Evolutionary conservation across 2,113 vertebrate species (phyloP).

Genomic region (Corydoras sp.): DNA sequence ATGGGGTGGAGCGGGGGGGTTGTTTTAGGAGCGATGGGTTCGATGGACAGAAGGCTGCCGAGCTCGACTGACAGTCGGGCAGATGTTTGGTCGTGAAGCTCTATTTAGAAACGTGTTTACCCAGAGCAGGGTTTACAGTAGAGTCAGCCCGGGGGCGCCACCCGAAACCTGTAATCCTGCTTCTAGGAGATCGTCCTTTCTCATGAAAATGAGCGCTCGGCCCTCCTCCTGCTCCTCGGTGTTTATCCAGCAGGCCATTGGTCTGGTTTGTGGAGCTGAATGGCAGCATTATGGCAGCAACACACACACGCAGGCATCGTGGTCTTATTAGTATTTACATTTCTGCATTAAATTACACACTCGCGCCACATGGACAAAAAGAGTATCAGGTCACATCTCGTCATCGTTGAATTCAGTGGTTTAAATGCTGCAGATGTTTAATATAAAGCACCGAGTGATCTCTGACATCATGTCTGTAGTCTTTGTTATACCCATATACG

Average conservation of each 20-base stretch:
- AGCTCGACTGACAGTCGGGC: slow-evolving; percentile 51
- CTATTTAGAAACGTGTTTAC: slow-evolving; percentile 57
- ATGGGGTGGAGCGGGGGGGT: neutral
- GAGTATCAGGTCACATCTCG: no score
- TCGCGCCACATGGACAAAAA: no score
- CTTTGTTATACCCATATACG: no score
- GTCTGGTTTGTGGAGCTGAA: neutral
- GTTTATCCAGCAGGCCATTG: slow-evolving; percentile 1
- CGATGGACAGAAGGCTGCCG: slow-evolving; percentile 55
- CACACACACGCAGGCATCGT: no score
- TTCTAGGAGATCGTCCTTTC: slow-evolving; percentile 18
- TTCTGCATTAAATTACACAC: no score
- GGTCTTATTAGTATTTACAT: no score
- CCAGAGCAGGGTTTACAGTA: slow-evolving; percentile 41
- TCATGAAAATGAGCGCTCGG: slow-evolving; percentile 22
- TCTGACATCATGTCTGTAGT: no score
- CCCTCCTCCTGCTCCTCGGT: slow-evolving; percentile 15
- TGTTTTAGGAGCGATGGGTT: neutral
- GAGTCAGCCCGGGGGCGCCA: slow-evolving; percentile 46
- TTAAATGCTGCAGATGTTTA: no score
- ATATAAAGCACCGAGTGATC: no score
- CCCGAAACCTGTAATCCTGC: slow-evolving; percentile 5
- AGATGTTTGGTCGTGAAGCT: slow-evolving; percentile 53
- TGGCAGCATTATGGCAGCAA: no score
- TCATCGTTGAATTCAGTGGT: no score